These are phyloP conservation scores for Gasteruption jaculator DNA, from an alignment of 2,888 invertebrate species.

Conservation along the genomic window DNA sequence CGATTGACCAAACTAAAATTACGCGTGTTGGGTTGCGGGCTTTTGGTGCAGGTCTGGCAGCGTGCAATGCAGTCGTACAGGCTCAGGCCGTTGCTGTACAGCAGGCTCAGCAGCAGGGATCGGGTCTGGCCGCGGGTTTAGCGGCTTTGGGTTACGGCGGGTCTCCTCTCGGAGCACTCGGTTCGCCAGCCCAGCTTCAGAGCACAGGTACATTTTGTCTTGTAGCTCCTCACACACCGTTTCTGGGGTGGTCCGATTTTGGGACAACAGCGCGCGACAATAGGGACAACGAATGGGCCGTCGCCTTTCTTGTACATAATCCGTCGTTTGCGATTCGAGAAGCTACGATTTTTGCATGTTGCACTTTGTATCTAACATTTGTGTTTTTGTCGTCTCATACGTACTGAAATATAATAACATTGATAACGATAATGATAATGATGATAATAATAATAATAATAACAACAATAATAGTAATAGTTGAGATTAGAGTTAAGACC, in stretches of 20 bases:
- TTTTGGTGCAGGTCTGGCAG: constrained; percentile 58
- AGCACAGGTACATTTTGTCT: constrained; percentile 46
- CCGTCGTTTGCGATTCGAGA: no score
- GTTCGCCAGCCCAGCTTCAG: constrained; percentile 50
- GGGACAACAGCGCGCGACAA: no score
- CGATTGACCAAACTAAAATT: constrained; percentile 39
- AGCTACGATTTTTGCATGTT: no score
- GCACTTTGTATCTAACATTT: no score
- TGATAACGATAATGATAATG: no score
- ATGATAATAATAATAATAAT: no score
- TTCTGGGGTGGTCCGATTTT: no score
- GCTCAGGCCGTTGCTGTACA: constrained; percentile 50
- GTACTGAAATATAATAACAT: no score
- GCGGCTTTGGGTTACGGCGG: constrained; percentile 50
- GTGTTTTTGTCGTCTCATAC: no score
- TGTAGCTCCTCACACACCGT: no score
- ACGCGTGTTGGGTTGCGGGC: constrained; percentile 44
- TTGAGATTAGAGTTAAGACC: no score
- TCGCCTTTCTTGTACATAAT: neutral
- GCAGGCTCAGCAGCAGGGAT: constrained; percentile 49
- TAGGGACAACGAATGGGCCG: neutral
- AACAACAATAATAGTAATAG: no score
- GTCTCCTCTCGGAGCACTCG: constrained; percentile 49
- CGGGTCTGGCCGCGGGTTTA: constrained; percentile 49
- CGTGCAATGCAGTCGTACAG: constrained; percentile 57